A percentile compares a stretch with the other conserved stretches of the same genome.
Conservation (phyloP, 2,113 vertebrate genomes). For the Phocoena phocoena region DNA sequence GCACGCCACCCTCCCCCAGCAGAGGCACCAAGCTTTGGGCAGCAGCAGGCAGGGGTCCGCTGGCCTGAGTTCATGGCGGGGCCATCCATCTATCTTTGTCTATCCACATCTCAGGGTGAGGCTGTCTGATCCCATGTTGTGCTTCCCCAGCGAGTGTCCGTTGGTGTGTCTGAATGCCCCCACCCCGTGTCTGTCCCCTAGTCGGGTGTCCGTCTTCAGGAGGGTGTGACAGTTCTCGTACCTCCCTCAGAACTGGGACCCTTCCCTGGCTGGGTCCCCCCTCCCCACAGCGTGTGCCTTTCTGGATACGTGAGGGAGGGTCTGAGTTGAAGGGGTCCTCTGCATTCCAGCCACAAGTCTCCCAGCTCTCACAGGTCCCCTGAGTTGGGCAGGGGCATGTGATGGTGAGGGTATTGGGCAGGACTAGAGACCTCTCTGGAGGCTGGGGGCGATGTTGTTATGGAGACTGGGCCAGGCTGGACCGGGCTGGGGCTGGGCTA, state of each 20-base stretch:
- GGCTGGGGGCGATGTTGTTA: not conserved
- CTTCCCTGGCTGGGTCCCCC: slow-evolving; percentile 5
- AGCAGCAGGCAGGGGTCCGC: slow-evolving; percentile 61
- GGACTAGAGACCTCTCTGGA: slow-evolving; percentile 22
- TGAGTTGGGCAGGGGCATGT: slow-evolving; percentile 25
- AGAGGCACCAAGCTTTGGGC: slow-evolving; percentile 55
- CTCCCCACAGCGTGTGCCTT: not conserved
- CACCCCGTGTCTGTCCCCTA: slow-evolving; percentile 45
- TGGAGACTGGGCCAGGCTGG: slow-evolving; percentile 29
- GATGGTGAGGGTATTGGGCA: not conserved
- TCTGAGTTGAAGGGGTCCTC: not conserved
- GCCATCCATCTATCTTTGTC: slow-evolving; percentile 45
- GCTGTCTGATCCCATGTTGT: slow-evolving; percentile 40
- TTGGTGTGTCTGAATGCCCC: slow-evolving; percentile 47
- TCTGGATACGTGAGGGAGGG: slow-evolving; percentile 56
- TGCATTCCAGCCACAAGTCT: slow-evolving; percentile 11
- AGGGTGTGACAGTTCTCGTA: slow-evolving; percentile 49
- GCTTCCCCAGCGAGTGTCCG: not conserved
- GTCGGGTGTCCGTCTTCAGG: slow-evolving; percentile 18
- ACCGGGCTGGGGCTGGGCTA: not conserved
- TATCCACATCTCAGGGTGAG: slow-evolving; percentile 67
- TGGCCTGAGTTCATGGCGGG: slow-evolving; percentile 16
- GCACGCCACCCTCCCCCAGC: slow-evolving; percentile 57
- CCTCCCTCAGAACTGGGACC: slow-evolving; percentile 22
- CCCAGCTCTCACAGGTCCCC: not conserved